These are phyloP conservation scores for Cerastoderma edule DNA, from an alignment of 2,888 invertebrate species.

Conservation along the genomic window DNA sequence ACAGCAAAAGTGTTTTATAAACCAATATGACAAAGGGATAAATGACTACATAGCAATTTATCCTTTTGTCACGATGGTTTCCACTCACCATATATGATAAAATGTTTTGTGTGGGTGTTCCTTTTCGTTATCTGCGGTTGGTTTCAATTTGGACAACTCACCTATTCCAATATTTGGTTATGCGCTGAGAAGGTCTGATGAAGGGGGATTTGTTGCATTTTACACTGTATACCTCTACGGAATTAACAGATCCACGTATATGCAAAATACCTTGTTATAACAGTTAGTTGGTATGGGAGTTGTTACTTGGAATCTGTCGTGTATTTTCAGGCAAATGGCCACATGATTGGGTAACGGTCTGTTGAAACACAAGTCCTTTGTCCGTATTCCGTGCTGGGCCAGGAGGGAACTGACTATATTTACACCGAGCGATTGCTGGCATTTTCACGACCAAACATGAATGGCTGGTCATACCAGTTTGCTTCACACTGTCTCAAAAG, in stretches of 20 bases:
- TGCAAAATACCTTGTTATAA: background rate
- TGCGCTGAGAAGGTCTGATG: background rate
- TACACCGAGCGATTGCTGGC: too few relatives aligned
- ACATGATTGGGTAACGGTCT: too few relatives aligned
- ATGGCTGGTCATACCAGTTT: too few relatives aligned
- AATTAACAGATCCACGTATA: background rate
- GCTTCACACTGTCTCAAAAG: too few relatives aligned
- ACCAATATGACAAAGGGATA: conserved; percentile 2
- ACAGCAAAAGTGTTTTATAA: background rate
- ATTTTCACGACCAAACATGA: too few relatives aligned
- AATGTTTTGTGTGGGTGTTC: background rate
- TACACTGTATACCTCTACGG: background rate
- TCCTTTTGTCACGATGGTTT: conserved; percentile 5
- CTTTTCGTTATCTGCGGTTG: background rate
- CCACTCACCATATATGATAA: background rate
- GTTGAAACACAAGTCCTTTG: too few relatives aligned
- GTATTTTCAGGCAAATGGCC: too few relatives aligned
- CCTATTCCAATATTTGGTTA: background rate
- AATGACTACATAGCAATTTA: background rate
- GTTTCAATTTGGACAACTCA: background rate
- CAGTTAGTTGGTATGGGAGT: background rate
- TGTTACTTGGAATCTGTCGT: background rate
- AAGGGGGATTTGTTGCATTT: too few relatives aligned
- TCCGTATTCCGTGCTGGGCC: too few relatives aligned
- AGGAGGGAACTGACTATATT: too few relatives aligned